Percentiles rank a stretch among this genome's conserved stretches.
These are phyloP conservation scores for Oreochromis aureus DNA, from an alignment of 2,113 vertebrate species.

Conservation along the genomic window DNA sequence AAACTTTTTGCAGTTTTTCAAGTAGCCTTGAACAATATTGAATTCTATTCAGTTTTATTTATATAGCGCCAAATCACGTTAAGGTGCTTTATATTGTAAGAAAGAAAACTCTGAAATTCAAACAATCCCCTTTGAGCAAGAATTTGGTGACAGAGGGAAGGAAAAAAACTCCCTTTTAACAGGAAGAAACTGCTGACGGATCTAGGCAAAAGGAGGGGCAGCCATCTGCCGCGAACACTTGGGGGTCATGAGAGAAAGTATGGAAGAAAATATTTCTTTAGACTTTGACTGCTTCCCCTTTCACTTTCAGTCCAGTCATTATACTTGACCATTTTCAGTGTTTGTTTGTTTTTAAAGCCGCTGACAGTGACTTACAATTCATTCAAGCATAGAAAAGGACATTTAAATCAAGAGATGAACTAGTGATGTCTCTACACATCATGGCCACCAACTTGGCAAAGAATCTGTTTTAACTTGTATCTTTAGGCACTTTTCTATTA, in stretches of 20 bases:
- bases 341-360: no score
- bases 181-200: no score
- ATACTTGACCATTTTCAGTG: no score
- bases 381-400: no score
- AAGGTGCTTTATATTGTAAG: background rate
- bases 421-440: no score
- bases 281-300: no score
- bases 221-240: background rate
- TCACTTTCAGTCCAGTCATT: no score
- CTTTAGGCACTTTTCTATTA: background rate
- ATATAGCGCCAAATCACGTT: background rate
- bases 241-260: background rate
- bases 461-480: no score
- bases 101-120: background rate
- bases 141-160: background rate
- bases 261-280: background rate
- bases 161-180: background rate
- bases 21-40: background rate
- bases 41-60: background rate
- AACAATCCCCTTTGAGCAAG: background rate
- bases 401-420: no score
- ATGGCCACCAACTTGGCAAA: no score
- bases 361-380: no score
- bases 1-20: background rate
- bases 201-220: background rate